Evolutionary conservation across 2,797 vertebrate genomes (phyloP), one percentile per base, ranked within the genome.

Genomic region (Epinephelus awoara): DNA sequence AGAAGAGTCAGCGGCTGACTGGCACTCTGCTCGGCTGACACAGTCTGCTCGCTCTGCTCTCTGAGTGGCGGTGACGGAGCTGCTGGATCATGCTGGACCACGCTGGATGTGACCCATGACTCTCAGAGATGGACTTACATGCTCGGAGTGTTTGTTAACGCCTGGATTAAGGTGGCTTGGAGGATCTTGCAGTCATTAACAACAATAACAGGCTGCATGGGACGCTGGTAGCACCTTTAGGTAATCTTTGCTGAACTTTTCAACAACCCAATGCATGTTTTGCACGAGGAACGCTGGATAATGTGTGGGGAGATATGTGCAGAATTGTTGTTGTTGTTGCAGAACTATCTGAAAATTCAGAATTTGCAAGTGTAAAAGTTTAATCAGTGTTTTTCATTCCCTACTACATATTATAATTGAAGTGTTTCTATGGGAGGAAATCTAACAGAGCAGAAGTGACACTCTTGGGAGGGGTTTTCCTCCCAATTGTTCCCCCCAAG

Each of bases 1-100:
- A 89, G 83, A 91, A 90, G 87, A 94, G 92, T 87, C 81, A 72
- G 87, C 85, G 70, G 84, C 84, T 80, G 87, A 85, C 86, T 83
- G 77, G 65, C 85, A 56, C 80, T 86, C 71, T 75, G 81, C 92
- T 87, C 78, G 77, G 73, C 78, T 72, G 69, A 75, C 79, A 75
- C 72, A 49, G 81, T 79, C 79, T 77, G 68, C 66, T 87, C 52
- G 18, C 75, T 61, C 72, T 77, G 81, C 83, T 88, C 84, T 80
- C 73, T 79, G 76, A 78, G 82, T 15, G 51, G 50, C 66, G 59
- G 50, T 61, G 64, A 69, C 52, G 1, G 56, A 74, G 57, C 74
- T 63, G 51, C 82, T 78, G 82, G 78, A 88, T 75, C 57, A 78
- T 83, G 70, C 34, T 72, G 87, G 88, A 87, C 74, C 46, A 52